Percentiles rank a stretch among this genome's conserved stretches.
Evolutionary conservation across 2,797 vertebrate species (phyloP).

Genomic region (Vespertilio murinus): DNA sequence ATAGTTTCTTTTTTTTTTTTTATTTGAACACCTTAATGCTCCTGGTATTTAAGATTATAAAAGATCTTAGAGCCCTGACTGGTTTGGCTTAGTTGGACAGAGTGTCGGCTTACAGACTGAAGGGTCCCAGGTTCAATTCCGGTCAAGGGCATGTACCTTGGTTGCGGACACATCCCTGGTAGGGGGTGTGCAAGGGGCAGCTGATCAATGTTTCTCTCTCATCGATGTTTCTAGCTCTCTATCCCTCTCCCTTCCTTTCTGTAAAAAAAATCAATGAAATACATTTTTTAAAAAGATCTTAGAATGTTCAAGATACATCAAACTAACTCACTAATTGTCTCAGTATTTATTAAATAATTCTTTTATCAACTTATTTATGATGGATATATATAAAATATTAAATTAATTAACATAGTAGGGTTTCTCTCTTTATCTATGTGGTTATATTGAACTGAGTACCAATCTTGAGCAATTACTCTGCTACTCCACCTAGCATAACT

Average conservation of each 20-base stretch:
- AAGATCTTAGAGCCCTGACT: not conserved
- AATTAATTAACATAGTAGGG: constrained; percentile 11
- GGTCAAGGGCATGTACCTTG: no score
- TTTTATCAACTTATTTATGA: constrained; percentile 21
- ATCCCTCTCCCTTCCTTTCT: no score
- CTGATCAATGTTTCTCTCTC: no score
- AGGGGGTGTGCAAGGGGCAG: no score
- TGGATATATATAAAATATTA: constrained; percentile 10
- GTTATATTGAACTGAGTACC: constrained; percentile 2
- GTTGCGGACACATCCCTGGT: no score
- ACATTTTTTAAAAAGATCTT: not conserved
- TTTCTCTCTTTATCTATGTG: constrained; percentile 6
- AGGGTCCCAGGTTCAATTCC: no score
- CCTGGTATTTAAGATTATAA: not conserved
- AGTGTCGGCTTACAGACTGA: no score
- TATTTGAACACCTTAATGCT: not conserved
- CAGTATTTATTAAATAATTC: constrained; percentile 45
- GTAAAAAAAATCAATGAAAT: no score
- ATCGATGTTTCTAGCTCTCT: no score
- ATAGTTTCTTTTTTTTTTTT: constrained; percentile 11
- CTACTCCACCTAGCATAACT: not conserved
- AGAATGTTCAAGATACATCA: not conserved
- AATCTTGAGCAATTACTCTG: constrained; percentile 24
- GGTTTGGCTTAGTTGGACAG: no score
- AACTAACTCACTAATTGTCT: constrained; percentile 12